Percentiles rank a stretch among this genome's conserved stretches.
Conservation (phyloP, 1,140 invertebrate genomes). For the Araneus ventricosus region DNA sequence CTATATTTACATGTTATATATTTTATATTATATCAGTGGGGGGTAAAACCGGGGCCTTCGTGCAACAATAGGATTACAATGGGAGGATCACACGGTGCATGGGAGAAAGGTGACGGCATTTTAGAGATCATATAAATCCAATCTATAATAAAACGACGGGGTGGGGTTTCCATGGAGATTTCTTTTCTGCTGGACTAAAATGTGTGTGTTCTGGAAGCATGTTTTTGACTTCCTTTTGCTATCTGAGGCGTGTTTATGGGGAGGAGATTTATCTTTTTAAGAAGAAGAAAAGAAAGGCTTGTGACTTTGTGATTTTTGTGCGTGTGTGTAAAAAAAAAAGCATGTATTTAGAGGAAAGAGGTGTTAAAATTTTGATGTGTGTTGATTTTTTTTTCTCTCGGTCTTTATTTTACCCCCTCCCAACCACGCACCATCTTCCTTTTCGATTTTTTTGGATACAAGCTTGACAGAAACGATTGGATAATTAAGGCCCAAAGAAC, state of each 20-base stretch:
- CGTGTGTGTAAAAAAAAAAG: background rate
- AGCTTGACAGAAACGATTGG: too few species aligned
- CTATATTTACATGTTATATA: slow-evolving; percentile 65
- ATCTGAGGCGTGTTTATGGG: slow-evolving; percentile 35
- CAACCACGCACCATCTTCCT: too few species aligned
- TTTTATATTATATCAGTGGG: slow-evolving; percentile 63
- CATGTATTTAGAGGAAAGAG: background rate
- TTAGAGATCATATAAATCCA: slow-evolving; percentile 70
- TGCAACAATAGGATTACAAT: slow-evolving; percentile 56
- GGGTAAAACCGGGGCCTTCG: slow-evolving; percentile 9
- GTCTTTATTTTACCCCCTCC: background rate
- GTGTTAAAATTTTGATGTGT: slow-evolving; percentile 27
- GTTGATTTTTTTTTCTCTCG: background rate
- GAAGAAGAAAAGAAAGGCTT: slow-evolving; percentile 54
- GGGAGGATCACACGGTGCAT: slow-evolving; percentile 50
- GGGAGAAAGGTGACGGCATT: slow-evolving; percentile 40
- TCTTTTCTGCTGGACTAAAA: slow-evolving; percentile 9
- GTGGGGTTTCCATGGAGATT: slow-evolving; percentile 36
- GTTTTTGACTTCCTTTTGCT: slow-evolving; percentile 68
- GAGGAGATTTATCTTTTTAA: slow-evolving; percentile 30
- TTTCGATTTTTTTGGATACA: background rate
- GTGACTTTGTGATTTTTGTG: slow-evolving; percentile 63
- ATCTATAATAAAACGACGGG: slow-evolving; percentile 66
- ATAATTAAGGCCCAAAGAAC: too few species aligned
- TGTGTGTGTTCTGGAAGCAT: slow-evolving; percentile 52